Evolutionary conservation across 2,113 vertebrate genomes (phyloP).

Genomic region (Sturnus vulgaris): DNA sequence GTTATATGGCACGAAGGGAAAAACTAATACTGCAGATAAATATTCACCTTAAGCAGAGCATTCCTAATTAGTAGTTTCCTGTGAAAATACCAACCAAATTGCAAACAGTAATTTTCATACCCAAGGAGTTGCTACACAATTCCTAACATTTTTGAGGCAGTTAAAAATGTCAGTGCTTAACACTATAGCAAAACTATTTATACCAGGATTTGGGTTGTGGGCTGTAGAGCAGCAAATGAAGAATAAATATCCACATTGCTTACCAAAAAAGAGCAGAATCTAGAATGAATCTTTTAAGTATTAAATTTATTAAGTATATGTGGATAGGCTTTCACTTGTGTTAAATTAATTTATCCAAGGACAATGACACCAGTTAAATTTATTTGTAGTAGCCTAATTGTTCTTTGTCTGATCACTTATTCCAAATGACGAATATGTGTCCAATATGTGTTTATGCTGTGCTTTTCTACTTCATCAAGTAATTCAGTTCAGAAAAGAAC

Average conservation of each 20-base stretch:
- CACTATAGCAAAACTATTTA: not conserved
- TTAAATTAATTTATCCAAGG: not conserved
- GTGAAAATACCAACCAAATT: not conserved
- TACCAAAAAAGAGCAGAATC: not conserved
- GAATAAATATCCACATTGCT: not conserved
- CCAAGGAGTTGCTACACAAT: not conserved
- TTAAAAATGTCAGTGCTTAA: not conserved
- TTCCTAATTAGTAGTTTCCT: not conserved
- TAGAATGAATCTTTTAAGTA: not conserved
- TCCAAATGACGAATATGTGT: not conserved
- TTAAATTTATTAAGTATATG: not conserved
- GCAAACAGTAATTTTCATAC: not conserved
- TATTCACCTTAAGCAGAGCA: not conserved
- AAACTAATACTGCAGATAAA: not conserved
- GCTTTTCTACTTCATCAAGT: not conserved
- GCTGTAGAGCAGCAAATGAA: not conserved
- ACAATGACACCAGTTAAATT: not conserved
- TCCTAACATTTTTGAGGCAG: not conserved
- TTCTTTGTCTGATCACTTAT: not conserved
- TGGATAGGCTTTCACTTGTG: not conserved
- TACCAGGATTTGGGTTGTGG: not conserved
- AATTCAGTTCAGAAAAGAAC: not conserved
- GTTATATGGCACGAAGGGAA: not conserved
- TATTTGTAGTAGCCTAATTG: not conserved
- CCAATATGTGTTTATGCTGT: not conserved